Conservation (phyloP, 2,797 vertebrate genomes). For the Xyrichtys novacula region DNA sequence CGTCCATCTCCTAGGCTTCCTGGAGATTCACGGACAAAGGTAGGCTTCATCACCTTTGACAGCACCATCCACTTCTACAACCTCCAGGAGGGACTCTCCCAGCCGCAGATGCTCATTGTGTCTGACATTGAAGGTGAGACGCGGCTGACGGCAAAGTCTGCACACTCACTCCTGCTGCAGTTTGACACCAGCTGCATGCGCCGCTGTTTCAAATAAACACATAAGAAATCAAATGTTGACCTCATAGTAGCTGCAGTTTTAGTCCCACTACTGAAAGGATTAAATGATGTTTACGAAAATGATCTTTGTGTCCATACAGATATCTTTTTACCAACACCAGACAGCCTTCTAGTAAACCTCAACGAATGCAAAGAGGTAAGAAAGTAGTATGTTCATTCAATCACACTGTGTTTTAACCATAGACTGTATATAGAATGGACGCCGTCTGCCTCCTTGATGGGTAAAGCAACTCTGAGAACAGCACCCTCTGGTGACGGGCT, state of each 20-base stretch:
- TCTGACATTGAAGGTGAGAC: slow-evolving; percentile 95
- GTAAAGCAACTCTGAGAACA: too few relatives aligned
- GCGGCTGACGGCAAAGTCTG: slow-evolving; percentile 1
- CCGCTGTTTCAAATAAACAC: not conserved
- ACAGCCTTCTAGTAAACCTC: slow-evolving; percentile 96
- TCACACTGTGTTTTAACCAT: too few relatives aligned
- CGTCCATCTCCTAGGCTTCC: slow-evolving; percentile 87
- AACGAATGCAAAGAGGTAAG: slow-evolving; percentile 98
- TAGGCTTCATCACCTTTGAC: slow-evolving; percentile 98
- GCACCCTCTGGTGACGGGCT: too few relatives aligned
- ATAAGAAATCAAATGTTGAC: not conserved
- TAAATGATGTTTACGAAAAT: not conserved
- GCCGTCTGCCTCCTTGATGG: too few relatives aligned
- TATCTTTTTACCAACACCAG: slow-evolving; percentile 98
- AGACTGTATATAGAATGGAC: too few relatives aligned
- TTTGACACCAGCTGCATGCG: not conserved
- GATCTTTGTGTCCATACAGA: slow-evolving; percentile 83
- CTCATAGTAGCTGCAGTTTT: not conserved
- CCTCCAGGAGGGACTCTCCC: slow-evolving; percentile 96
- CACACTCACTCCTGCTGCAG: not conserved
- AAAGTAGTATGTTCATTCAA: too few relatives aligned
- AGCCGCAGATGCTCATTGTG: slow-evolving; percentile 98
- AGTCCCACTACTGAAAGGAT: not conserved
- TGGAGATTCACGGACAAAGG: slow-evolving; percentile 96
- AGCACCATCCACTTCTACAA: slow-evolving; percentile 99